A percentile compares a stretch with the other conserved stretches of the same genome.
phyloP scores from a whole-genome alignment of 2,113 vertebrate genomes.

The Pavo muticus region DNA sequence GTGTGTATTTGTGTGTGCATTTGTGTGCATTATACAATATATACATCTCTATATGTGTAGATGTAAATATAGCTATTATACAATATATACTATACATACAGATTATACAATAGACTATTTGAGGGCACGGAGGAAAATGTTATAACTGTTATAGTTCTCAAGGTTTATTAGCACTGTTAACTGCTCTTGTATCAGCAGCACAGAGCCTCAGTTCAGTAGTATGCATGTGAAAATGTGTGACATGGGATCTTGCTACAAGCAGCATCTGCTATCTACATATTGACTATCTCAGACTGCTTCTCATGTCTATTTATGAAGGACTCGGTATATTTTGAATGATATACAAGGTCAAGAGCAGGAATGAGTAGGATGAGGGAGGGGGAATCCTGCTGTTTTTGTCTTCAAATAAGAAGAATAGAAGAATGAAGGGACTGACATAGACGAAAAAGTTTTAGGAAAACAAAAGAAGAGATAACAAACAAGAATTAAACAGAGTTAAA shows the following conservation, averaged over 20 bases:
- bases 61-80: too few species aligned
- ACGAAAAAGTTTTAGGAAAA: neutral
- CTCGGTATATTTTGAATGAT: constrained; percentile 14
- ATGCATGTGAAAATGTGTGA: neutral
- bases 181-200: neutral
- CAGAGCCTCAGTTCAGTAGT: neutral
- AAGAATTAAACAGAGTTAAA: constrained; percentile 20
- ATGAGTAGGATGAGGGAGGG: neutral
- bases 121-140: neutral
- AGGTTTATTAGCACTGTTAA: neutral
- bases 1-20: fast-evolving
- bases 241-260: neutral
- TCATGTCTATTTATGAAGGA: neutral
- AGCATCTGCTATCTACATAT: neutral
- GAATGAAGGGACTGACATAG: neutral
- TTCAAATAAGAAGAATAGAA: constrained; percentile 23
- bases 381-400: constrained; percentile 15
- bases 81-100: too few species aligned
- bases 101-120: neutral
- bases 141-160: neutral
- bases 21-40: neutral
- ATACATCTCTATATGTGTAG: too few species aligned
- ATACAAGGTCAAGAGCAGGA: neutral
- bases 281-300: neutral
- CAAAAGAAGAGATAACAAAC: neutral